phyloP scores from a whole-genome alignment of 2,113 vertebrate species.

The Melanocharis versteri region DNA sequence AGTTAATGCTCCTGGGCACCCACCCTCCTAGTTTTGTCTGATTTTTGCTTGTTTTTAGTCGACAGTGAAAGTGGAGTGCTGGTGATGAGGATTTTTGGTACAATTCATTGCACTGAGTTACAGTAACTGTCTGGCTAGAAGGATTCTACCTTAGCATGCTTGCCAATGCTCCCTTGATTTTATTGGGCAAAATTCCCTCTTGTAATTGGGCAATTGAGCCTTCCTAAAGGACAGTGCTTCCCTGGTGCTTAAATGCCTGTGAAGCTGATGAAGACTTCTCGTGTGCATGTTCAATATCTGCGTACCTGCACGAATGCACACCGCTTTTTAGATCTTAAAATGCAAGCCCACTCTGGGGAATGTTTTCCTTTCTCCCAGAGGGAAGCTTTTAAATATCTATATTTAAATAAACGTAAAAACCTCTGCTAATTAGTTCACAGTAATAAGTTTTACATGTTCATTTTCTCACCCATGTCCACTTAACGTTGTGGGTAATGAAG shows the following conservation, averaged over 20 bases:
- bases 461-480: neutral
- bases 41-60: neutral
- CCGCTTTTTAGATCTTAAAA: neutral
- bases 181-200: neutral
- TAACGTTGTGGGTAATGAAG: neutral
- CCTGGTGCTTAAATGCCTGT: neutral
- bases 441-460: neutral
- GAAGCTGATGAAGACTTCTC: neutral
- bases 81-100: neutral
- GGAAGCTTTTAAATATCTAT: neutral
- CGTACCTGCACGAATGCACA: accelerated
- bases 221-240: neutral
- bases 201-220: neutral
- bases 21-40: neutral
- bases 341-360: neutral
- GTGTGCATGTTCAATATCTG: neutral
- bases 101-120: neutral
- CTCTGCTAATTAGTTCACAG: neutral
- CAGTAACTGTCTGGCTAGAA: neutral
- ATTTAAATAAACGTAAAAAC: neutral
- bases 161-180: neutral
- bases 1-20: neutral
- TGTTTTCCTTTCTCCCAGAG: neutral
- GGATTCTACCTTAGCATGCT: neutral
- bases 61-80: neutral